A percentile compares a stretch with the other conserved stretches of the same genome.
Conservation (phyloP, 2,797 vertebrate genomes). For the Sebastes minor region DNA sequence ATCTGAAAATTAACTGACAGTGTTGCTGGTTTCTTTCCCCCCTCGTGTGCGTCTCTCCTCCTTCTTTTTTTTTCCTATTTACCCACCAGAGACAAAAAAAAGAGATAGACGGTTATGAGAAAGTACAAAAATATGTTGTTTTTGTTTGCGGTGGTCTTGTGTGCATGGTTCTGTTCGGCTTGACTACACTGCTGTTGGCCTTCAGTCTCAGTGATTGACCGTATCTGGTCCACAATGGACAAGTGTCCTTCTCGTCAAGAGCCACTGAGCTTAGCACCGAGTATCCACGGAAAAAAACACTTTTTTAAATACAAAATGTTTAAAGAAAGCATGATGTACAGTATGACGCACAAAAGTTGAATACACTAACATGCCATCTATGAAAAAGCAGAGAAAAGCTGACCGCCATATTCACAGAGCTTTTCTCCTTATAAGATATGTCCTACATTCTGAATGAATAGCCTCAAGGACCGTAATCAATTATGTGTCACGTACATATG, state of each 20-base stretch:
- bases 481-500: conserved; percentile 56
- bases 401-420: conserved; percentile 8
- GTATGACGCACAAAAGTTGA: background rate
- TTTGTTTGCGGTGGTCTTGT: conserved; percentile 44
- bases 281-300: background rate
- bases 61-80: conserved; percentile 8
- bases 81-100: conserved; percentile 13
- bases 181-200: conserved; percentile 5
- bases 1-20: conserved; percentile 79
- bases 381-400: background rate
- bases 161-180: conserved; percentile 33
- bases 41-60: background rate
- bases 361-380: background rate
- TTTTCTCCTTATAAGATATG: background rate
- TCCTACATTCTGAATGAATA: conserved; percentile 37
- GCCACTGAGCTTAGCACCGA: background rate
- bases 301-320: background rate
- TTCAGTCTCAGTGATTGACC: conserved; percentile 10
- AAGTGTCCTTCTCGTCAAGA: background rate
- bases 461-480: conserved; percentile 51
- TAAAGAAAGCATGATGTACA: background rate
- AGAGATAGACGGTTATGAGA: background rate
- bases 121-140: conserved; percentile 21
- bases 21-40: conserved; percentile 38
- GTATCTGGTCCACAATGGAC: background rate